phyloP scores from a whole-genome alignment of 2,888 invertebrate genomes.

The Diadegma fenestrale region DNA sequence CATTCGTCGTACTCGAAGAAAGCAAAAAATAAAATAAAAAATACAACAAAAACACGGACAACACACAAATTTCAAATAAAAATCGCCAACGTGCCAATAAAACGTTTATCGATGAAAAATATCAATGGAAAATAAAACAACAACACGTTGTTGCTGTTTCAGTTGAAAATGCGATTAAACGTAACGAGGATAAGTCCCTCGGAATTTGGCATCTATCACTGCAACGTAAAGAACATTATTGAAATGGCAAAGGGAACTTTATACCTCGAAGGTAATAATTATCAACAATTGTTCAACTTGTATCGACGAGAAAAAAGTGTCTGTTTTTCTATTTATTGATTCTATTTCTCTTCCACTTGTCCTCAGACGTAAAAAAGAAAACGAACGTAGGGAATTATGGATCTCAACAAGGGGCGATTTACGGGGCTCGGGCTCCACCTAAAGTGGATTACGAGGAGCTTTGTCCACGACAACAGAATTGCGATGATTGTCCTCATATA shows the following conservation, averaged over 20 bases:
- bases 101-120: not conserved
- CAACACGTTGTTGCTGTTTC: slow-evolving; percentile 75
- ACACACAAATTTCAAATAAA: not conserved
- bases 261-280: slow-evolving; percentile 87
- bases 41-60: slow-evolving; percentile 9
- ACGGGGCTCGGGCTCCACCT: slow-evolving; percentile 88
- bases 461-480: slow-evolving; percentile 87
- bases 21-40: not conserved
- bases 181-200: slow-evolving; percentile 89
- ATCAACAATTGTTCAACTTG: not conserved
- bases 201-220: slow-evolving; percentile 93
- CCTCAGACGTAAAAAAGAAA: slow-evolving; percentile 74
- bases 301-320: slow-evolving; percentile 84
- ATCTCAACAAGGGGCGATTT: slow-evolving; percentile 83
- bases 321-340: not conserved
- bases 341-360: not conserved
- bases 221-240: slow-evolving; percentile 93
- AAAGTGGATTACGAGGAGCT: slow-evolving; percentile 87
- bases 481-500: slow-evolving; percentile 88
- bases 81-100: not conserved
- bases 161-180: slow-evolving; percentile 92
- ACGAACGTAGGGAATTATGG: slow-evolving; percentile 73
- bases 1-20: not conserved
- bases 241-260: slow-evolving; percentile 92
- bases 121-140: not conserved